These are phyloP conservation scores for Myiagra hebetior DNA, from an alignment of 2,113 vertebrate genomes.

Conservation along the genomic window DNA sequence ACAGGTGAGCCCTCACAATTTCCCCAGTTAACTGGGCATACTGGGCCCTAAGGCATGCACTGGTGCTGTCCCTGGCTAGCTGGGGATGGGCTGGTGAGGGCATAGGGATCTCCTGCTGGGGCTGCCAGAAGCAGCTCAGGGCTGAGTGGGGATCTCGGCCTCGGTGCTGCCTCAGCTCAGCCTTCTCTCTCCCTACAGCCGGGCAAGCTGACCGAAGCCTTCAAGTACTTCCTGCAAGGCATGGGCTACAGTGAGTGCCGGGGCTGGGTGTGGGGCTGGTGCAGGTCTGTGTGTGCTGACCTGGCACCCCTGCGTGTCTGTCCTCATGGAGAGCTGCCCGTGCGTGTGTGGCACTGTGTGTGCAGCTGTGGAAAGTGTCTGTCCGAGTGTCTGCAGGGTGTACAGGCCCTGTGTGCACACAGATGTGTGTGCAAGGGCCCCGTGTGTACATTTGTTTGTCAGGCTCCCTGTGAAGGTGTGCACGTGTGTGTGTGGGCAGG, in stretches of 20 bases:
- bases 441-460: neutral
- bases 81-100: neutral
- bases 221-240: conserved; percentile 98
- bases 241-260: conserved; percentile 97
- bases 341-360: neutral
- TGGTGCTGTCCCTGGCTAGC: neutral
- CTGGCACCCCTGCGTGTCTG: rapidly evolving
- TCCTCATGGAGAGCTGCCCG: neutral
- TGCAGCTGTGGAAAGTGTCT: neutral
- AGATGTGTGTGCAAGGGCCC: neutral
- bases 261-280: neutral
- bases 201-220: conserved; percentile 94
- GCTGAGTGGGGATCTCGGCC: neutral
- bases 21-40: neutral
- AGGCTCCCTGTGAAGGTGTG: neutral
- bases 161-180: neutral
- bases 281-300: neutral
- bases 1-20: conserved; percentile 79
- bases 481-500: neutral
- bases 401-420: neutral
- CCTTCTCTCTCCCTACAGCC: conserved; percentile 75
- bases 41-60: neutral
- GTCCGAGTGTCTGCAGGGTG: rapidly evolving
- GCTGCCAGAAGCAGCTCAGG: neutral
- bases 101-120: rapidly evolving